Evolutionary conservation across 2,888 invertebrate species (phyloP).

Genomic region (Tinea semifulvella): DNA sequence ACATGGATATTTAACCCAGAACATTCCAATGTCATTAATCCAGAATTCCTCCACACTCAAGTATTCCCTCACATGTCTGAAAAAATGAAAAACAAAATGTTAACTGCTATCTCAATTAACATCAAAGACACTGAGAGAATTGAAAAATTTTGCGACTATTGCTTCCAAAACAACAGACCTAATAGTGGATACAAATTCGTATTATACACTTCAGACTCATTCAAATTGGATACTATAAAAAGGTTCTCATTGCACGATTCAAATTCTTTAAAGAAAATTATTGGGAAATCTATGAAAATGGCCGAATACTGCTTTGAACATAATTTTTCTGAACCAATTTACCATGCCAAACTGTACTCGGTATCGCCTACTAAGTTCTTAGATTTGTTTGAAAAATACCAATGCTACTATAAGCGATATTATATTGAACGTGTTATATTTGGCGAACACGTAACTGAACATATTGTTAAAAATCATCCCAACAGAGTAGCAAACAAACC

Average conservation of each 20-base stretch:
- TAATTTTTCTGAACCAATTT: conserved; percentile 10
- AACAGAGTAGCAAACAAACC: conserved; percentile 29
- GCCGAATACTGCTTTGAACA: conserved; percentile 24
- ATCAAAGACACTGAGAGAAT: conserved; percentile 29
- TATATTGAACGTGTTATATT: conserved; percentile 17
- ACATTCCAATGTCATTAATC: conserved; percentile 30
- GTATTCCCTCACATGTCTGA: conserved; percentile 41
- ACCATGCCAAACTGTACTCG: conserved; percentile 25
- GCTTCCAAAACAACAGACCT: conserved; percentile 24
- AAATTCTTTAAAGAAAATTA: conserved; percentile 23
- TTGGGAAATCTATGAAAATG: conserved; percentile 31
- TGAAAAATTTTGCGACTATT: conserved; percentile 33
- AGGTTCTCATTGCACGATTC: conserved; percentile 16
- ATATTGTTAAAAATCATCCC: conserved; percentile 32
- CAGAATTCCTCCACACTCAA: conserved; percentile 31
- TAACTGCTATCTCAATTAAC: conserved; percentile 28
- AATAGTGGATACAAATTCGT: conserved; percentile 35
- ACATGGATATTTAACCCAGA: conserved; percentile 34
- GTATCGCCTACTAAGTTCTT: conserved; percentile 30
- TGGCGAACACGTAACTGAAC: conserved; percentile 29
- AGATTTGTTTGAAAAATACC: conserved; percentile 31
- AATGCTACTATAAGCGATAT: not conserved
- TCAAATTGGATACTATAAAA: conserved; percentile 30
- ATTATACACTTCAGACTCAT: conserved; percentile 28
- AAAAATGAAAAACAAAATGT: conserved; percentile 38